Percentiles rank a stretch among this genome's conserved stretches.
Conservation (phyloP, 2,113 vertebrate species). For the Sorex fumeus region DNA sequence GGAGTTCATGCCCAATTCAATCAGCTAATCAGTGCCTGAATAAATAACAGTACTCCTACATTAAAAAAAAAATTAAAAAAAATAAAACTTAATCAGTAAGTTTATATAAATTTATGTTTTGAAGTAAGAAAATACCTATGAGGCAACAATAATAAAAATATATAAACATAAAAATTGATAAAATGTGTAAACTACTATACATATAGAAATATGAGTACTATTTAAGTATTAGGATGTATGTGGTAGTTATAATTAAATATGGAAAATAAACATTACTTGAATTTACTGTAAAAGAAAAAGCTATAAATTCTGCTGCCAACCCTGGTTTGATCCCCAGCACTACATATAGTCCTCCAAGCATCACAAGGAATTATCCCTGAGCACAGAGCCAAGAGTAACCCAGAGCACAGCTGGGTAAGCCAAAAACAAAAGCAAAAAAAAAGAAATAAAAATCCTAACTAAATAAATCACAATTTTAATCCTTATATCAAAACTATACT, state of each 20-base stretch:
- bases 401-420: too few relatives aligned
- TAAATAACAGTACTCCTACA: too few relatives aligned
- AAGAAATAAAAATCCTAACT: slow-evolving; percentile 37
- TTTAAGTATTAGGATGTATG: slow-evolving; percentile 10
- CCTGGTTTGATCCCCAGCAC: too few relatives aligned
- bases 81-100: slow-evolving; percentile 14
- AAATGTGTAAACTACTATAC: neutral
- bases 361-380: too few relatives aligned
- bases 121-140: slow-evolving; percentile 7
- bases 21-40: too few relatives aligned
- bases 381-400: too few relatives aligned
- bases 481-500: neutral
- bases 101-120: slow-evolving; percentile 57
- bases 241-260: neutral
- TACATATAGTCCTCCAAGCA: too few relatives aligned
- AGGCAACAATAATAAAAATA: neutral
- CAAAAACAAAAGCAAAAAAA: too few relatives aligned
- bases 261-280: slow-evolving; percentile 3
- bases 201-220: neutral
- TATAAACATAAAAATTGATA: too few relatives aligned
- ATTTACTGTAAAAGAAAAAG: neutral
- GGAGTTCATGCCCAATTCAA: too few relatives aligned
- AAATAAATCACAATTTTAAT: slow-evolving; percentile 59
- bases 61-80: too few relatives aligned
- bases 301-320: too few relatives aligned